Percentiles rank a stretch among this genome's conserved stretches.
Conservation (phyloP, 2,888 invertebrate genomes). For the Phytoseiulus persimilis region DNA sequence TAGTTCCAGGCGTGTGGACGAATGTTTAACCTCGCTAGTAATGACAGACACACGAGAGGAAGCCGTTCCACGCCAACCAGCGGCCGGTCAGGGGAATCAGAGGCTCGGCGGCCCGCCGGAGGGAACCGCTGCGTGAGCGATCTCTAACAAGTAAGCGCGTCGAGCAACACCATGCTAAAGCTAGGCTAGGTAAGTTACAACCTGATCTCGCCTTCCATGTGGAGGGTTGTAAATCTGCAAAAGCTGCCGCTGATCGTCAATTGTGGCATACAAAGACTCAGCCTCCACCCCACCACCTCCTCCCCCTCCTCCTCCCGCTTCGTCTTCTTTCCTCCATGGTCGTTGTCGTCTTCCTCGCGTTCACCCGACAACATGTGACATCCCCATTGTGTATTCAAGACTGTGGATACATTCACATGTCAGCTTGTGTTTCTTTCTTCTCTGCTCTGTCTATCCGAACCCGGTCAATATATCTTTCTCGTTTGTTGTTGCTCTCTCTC, state of each 20-base stretch:
- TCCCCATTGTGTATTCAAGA: conserved; percentile 5
- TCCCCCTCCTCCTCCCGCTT: neutral
- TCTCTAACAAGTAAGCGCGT: neutral
- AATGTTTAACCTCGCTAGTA: neutral
- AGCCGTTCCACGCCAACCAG: neutral
- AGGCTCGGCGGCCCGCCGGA: neutral
- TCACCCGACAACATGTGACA: conserved; percentile 5
- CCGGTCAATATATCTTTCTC: neutral
- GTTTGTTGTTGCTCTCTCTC: conserved; percentile 5
- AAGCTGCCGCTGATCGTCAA: conserved; percentile 5
- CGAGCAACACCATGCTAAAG: no score
- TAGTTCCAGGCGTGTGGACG: neutral
- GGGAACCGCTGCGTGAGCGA: neutral
- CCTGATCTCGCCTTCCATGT: conserved; percentile 5
- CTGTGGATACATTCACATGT: conserved; percentile 5
- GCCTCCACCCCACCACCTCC: neutral
- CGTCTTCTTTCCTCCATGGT: neutral
- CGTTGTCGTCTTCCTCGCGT: neutral
- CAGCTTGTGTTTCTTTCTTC: neutral
- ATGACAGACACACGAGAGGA: neutral
- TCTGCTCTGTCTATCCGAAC: neutral
- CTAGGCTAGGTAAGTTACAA: neutral
- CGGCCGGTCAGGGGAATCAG: no score
- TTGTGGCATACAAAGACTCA: neutral
- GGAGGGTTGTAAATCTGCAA: conserved; percentile 5